phyloP scores from a whole-genome alignment of 2,797 vertebrate genomes.

The Sarcoramphus papa region DNA sequence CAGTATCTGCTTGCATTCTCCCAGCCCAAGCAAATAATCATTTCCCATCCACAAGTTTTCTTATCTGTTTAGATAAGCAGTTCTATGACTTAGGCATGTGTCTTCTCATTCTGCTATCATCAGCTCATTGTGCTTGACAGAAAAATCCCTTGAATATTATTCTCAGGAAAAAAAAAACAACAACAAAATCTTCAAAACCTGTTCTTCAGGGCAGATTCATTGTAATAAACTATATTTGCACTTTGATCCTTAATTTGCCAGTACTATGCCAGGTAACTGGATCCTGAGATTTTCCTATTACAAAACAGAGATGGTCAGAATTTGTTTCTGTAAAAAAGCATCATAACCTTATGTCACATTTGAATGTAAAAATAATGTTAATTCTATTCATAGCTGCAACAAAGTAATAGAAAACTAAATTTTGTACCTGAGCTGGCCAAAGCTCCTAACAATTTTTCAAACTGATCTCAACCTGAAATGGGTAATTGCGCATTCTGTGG shows the following conservation, averaged over 20 bases:
- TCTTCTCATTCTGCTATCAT: background rate
- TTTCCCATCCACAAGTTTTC: background rate
- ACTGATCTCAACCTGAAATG: background rate
- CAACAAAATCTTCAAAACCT: background rate
- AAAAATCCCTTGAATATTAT: background rate
- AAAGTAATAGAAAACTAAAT: background rate
- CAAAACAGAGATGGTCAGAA: background rate
- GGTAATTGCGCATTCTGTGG: background rate
- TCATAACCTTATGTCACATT: background rate
- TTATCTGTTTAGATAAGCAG: background rate
- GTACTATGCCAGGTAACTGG: background rate
- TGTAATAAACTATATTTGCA: background rate
- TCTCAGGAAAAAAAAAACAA: background rate
- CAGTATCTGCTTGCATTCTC: background rate
- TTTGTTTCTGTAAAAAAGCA: background rate
- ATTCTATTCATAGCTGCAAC: background rate
- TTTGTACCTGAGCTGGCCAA: background rate
- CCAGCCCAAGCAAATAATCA: background rate
- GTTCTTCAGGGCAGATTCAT: background rate
- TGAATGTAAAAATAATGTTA: background rate
- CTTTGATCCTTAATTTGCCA: background rate
- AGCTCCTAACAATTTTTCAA: background rate
- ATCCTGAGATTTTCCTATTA: background rate
- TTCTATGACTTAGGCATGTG: background rate
- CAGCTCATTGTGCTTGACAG: background rate